Evolutionary conservation across 2,888 invertebrate genomes (phyloP).

Genomic region (Trissolcus japonicus): DNA sequence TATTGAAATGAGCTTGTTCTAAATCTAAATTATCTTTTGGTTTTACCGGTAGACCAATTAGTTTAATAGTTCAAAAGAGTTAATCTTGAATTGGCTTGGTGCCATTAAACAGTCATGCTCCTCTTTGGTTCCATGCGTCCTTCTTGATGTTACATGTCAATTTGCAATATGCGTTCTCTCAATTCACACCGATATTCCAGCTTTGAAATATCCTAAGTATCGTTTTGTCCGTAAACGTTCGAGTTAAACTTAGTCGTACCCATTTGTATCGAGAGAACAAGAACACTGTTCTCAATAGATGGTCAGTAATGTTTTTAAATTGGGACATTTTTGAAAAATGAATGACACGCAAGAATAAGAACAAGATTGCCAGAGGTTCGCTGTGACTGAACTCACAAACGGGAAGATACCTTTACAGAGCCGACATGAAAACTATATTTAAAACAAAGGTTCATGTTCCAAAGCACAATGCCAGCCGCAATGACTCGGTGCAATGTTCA

Average conservation of each 20-base stretch:
- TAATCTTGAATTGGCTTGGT: slow-evolving; percentile 58
- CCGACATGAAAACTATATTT: slow-evolving; percentile 50
- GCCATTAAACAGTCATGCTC: slow-evolving; percentile 55
- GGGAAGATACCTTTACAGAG: slow-evolving; percentile 37
- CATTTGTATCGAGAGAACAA: no score
- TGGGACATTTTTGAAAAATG: no score
- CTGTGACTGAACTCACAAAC: slow-evolving; percentile 9
- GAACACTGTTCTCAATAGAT: no score
- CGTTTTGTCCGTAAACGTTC: no score
- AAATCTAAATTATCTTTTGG: slow-evolving; percentile 52
- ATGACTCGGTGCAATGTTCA: slow-evolving; percentile 38
- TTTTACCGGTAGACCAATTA: slow-evolving; percentile 55
- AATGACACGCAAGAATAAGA: no score
- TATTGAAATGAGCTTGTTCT: slow-evolving; percentile 47
- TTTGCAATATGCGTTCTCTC: slow-evolving; percentile 39
- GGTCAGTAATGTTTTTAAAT: no score
- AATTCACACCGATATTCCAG: slow-evolving; percentile 20
- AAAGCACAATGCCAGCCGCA: slow-evolving; percentile 55
- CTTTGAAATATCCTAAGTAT: background rate
- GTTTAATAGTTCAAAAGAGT: slow-evolving; percentile 57
- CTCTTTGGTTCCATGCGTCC: slow-evolving; percentile 44
- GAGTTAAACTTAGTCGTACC: no score
- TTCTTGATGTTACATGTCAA: slow-evolving; percentile 54
- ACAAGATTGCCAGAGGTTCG: background rate
- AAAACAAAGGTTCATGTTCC: slow-evolving; percentile 58